Evolutionary conservation across 2,888 invertebrate genomes (phyloP).

Genomic region (Glaucopsyche alexis): DNA sequence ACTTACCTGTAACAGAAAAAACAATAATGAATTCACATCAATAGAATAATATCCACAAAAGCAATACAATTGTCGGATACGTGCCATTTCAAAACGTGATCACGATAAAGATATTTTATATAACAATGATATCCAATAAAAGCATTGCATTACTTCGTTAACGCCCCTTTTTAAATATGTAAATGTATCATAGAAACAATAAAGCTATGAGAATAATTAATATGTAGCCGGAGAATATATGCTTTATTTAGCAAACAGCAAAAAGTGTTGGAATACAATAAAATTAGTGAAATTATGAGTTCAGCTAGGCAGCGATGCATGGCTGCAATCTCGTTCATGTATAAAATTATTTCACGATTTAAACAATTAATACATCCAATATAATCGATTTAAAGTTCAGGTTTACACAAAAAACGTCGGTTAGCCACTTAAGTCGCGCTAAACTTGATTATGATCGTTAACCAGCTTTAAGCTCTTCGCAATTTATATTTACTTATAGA

Average conservation of each 20-base stretch:
- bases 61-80: neutral
- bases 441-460: neutral
- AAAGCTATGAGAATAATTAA: slow-evolving; percentile 25
- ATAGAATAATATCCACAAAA: neutral
- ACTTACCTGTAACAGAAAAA: slow-evolving; percentile 22
- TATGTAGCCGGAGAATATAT: slow-evolving; percentile 27
- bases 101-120: neutral
- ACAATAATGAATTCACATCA: neutral
- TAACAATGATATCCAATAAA: slow-evolving; percentile 11
- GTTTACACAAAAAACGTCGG: neutral
- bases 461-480: neutral
- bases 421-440: neutral
- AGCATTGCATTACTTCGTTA: neutral
- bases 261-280: slow-evolving; percentile 29
- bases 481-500: too few species aligned
- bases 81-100: too few species aligned
- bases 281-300: slow-evolving; percentile 28
- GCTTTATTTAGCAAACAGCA: slow-evolving; percentile 31
- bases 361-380: neutral
- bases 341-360: slow-evolving; percentile 28
- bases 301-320: slow-evolving; percentile 13
- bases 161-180: slow-evolving; percentile 12
- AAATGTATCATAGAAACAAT: slow-evolving; percentile 21
- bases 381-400: slow-evolving; percentile 19
- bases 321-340: slow-evolving; percentile 18